These are phyloP conservation scores for Philaethria dido DNA, from an alignment of 2,888 invertebrate genomes.

Conservation along the genomic window DNA sequence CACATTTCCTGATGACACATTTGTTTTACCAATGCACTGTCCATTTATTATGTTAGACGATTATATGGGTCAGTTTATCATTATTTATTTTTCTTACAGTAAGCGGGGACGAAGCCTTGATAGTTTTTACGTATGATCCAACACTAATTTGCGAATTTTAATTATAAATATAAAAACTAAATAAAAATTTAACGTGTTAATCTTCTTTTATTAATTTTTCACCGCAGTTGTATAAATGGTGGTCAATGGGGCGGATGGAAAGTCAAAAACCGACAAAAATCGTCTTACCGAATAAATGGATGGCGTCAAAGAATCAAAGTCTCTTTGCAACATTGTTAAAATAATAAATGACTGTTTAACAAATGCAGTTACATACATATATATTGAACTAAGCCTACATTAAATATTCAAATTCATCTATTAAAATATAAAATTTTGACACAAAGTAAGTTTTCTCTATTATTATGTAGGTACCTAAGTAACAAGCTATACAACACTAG, in stretches of 20 bases:
- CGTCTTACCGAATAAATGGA: too few species aligned
- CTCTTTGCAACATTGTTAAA: background rate
- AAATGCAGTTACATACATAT: background rate
- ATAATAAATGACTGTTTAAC: slow-evolving; percentile 3
- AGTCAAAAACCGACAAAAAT: too few species aligned
- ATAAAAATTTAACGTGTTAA: too few species aligned
- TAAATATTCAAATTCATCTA: background rate
- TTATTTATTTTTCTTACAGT: too few species aligned
- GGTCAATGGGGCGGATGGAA: too few species aligned
- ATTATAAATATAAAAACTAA: too few species aligned
- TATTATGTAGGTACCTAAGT: background rate
- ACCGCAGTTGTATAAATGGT: too few species aligned
- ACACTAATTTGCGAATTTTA: too few species aligned
- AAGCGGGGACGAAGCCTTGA: too few species aligned
- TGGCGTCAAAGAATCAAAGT: background rate
- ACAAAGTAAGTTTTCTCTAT: background rate
- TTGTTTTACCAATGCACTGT: background rate
- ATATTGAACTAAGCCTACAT: background rate
- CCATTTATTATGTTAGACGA: background rate
- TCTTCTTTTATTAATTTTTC: too few species aligned
- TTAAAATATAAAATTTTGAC: background rate
- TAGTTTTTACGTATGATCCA: too few species aligned
- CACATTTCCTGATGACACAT: background rate
- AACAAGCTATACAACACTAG: background rate
- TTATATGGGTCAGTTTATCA: background rate